These are phyloP conservation scores for Colletes gigas DNA, from an alignment of 1,140 invertebrate species.

Conservation along the genomic window DNA sequence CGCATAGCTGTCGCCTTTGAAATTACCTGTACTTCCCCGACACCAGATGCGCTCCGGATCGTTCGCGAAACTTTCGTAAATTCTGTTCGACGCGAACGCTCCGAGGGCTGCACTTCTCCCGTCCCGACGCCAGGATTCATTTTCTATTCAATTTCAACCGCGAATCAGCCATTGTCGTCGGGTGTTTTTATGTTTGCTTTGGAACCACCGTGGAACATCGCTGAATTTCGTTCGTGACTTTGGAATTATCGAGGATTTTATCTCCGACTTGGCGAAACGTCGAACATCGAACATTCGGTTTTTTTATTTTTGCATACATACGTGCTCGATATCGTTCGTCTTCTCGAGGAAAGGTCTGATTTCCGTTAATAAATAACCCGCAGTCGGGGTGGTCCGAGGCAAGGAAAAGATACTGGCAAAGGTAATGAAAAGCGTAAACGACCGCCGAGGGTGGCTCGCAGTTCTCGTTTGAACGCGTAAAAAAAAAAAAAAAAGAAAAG, in stretches of 20 bases:
- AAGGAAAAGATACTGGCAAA: background rate
- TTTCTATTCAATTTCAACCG: background rate
- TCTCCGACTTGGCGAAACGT: too few relatives aligned
- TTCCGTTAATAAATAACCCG: background rate
- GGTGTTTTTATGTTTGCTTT: too few relatives aligned
- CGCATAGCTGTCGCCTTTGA: constrained; percentile 26
- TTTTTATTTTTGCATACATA: too few relatives aligned
- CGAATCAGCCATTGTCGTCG: too few relatives aligned
- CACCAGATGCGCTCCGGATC: constrained; percentile 48
- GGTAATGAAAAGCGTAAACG: constrained; percentile 15
- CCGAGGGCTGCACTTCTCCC: background rate
- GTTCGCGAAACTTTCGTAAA: constrained; percentile 22
- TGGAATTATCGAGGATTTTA: too few relatives aligned
- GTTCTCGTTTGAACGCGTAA: background rate
- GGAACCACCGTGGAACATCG: too few relatives aligned
- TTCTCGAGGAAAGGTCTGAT: too few relatives aligned
- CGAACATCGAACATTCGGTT: too few relatives aligned
- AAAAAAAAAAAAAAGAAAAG: background rate
- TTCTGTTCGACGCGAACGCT: background rate
- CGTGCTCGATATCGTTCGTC: too few relatives aligned
- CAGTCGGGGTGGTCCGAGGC: too few relatives aligned
- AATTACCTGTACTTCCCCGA: constrained; percentile 21
- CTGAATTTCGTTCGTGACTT: too few relatives aligned
- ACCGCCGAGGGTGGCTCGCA: background rate
- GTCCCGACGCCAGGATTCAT: background rate